These are phyloP conservation scores for Tillus elongatus DNA, from an alignment of 2,888 invertebrate species.

Conservation along the genomic window DNA sequence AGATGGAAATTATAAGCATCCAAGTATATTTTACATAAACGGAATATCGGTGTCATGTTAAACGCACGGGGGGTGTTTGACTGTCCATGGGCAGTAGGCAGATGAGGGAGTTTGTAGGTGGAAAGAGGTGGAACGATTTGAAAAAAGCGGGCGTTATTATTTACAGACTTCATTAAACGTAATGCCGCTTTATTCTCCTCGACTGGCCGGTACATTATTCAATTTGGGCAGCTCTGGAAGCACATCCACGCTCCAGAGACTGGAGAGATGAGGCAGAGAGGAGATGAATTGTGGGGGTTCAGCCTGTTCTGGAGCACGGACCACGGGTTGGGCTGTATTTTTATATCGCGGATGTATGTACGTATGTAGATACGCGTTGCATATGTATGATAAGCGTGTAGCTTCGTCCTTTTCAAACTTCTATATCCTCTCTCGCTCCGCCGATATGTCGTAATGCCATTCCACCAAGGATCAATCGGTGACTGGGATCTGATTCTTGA, in stretches of 20 bases:
- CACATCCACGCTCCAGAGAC: too few relatives aligned
- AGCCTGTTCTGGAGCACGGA: not conserved
- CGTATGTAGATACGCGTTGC: conserved; percentile 40
- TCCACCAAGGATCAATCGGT: too few relatives aligned
- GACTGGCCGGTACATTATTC: conserved; percentile 33
- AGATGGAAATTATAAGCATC: too few relatives aligned
- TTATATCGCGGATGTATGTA: conserved; percentile 36
- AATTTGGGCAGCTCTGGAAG: conserved; percentile 28
- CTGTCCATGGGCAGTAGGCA: too few relatives aligned
- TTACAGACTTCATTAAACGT: conserved; percentile 36
- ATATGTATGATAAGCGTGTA: conserved; percentile 40
- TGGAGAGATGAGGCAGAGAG: conserved; percentile 16
- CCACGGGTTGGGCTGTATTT: conserved; percentile 27
- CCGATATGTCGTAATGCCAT: too few relatives aligned
- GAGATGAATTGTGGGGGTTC: conserved; percentile 35
- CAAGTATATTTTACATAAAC: too few relatives aligned
- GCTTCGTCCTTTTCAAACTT: conserved; percentile 34
- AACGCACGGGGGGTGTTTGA: too few relatives aligned
- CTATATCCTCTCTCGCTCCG: conserved; percentile 18
- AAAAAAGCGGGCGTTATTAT: conserved; percentile 32
- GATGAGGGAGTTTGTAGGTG: too few relatives aligned
- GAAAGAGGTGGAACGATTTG: too few relatives aligned
- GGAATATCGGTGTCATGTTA: too few relatives aligned
- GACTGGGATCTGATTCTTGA: too few relatives aligned
- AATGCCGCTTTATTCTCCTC: conserved; percentile 35